phyloP scores from a whole-genome alignment of 2,113 vertebrate genomes.

The Clarias batrachus region DNA sequence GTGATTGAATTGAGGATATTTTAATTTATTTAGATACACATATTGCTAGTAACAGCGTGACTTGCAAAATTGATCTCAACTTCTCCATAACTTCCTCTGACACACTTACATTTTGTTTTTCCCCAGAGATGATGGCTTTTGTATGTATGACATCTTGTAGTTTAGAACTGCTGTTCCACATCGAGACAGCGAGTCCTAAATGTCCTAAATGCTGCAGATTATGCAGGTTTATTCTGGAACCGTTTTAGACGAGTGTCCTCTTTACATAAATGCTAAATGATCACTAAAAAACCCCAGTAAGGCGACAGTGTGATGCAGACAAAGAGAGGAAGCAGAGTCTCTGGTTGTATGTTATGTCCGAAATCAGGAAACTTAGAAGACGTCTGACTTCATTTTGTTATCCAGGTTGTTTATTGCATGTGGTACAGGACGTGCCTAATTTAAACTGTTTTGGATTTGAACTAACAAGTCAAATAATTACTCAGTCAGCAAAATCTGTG shows the following conservation, averaged over 20 bases:
- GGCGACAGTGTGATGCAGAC: not conserved
- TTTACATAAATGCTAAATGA: conserved; percentile 10
- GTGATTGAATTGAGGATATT: too few relatives aligned
- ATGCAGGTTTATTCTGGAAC: conserved; percentile 20
- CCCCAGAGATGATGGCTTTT: not conserved
- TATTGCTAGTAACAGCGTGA: not conserved
- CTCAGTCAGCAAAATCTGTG: not conserved
- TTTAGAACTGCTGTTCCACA: not conserved
- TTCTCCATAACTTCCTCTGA: not conserved
- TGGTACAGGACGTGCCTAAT: not conserved
- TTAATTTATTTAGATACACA: not conserved
- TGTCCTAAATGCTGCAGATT: conserved; percentile 18
- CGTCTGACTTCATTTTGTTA: not conserved
- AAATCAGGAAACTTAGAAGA: not conserved
- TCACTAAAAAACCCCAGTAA: not conserved
- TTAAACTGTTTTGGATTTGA: not conserved
- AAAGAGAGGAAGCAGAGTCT: not conserved
- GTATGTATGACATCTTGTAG: not conserved
- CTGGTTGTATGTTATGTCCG: not conserved
- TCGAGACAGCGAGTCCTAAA: conserved; percentile 3
- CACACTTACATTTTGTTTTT: not conserved
- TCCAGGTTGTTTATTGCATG: too few relatives aligned
- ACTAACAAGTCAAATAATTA: not conserved
- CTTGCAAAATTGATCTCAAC: not conserved
- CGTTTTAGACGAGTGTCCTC: not conserved